A percentile compares a stretch with the other conserved stretches of the same genome.
Evolutionary conservation across 2,888 invertebrate species (phyloP).

Genomic region (Pyrocoelia pectoralis): DNA sequence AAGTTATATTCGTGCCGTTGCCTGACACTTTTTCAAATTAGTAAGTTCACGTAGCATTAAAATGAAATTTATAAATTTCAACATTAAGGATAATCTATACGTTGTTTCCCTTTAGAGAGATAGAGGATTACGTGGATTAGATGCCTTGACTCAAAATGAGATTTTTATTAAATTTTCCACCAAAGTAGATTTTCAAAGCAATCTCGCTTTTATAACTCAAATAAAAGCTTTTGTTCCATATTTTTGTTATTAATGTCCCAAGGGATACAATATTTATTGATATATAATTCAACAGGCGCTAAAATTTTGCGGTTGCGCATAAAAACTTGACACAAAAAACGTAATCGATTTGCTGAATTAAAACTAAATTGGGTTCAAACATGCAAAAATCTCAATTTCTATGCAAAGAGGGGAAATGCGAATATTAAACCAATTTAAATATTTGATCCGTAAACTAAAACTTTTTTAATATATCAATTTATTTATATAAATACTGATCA

Average conservation of each 20-base stretch:
- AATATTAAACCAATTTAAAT: background rate
- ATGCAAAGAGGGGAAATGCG: background rate
- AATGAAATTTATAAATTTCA: too few species aligned
- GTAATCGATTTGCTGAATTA: background rate
- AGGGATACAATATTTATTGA: slow-evolving; percentile 14
- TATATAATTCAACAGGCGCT: background rate
- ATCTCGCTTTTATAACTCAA: slow-evolving; percentile 33
- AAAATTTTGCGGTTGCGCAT: background rate
- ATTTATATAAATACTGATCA: background rate
- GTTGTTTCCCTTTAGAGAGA: slow-evolving; percentile 15
- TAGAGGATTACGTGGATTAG: slow-evolving; percentile 22
- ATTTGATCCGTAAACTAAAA: background rate
- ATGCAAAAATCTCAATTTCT: background rate
- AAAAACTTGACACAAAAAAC: background rate
- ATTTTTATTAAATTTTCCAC: slow-evolving; percentile 34
- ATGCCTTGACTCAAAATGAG: slow-evolving; percentile 26
- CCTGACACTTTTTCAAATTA: background rate
- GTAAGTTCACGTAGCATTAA: background rate
- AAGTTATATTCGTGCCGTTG: background rate
- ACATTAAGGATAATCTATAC: slow-evolving; percentile 9
- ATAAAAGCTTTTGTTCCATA: slow-evolving; percentile 31
- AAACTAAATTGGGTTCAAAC: background rate
- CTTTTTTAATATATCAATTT: background rate
- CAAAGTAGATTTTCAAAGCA: slow-evolving; percentile 33
- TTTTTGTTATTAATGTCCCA: slow-evolving; percentile 12